phyloP scores from a whole-genome alignment of 2,888 invertebrate species.

The Nudaria mundana region DNA sequence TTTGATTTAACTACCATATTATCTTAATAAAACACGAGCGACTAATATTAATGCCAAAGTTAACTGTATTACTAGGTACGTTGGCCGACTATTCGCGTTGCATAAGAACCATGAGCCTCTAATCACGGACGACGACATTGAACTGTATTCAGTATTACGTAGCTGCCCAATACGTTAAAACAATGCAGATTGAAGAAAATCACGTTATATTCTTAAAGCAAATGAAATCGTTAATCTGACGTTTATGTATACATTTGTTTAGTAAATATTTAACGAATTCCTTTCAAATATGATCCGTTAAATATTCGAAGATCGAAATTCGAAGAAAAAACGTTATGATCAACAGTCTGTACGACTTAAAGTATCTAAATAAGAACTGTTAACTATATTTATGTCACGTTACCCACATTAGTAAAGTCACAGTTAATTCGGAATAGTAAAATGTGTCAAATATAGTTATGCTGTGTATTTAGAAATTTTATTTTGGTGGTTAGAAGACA shows the following conservation, averaged over 20 bases:
- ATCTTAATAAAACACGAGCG: too few relatives aligned
- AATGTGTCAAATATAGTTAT: conserved; percentile 19
- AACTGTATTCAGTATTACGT: conserved; percentile 27
- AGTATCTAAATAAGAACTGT: conserved; percentile 18
- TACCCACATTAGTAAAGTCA: conserved; percentile 16
- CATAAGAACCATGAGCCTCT: conserved; percentile 34
- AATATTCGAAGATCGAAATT: conserved; percentile 76
- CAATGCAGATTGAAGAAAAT: conserved; percentile 5
- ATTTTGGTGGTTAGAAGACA: conserved; percentile 52
- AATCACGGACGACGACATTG: conserved; percentile 34
- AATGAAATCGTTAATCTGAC: conserved; percentile 3
- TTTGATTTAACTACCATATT: too few relatives aligned
- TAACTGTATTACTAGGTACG: too few relatives aligned
- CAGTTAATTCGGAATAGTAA: conserved; percentile 9
- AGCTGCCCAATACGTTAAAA: conserved; percentile 16
- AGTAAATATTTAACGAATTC: conserved; percentile 35
- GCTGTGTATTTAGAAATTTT: conserved; percentile 17
- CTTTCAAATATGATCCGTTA: conserved; percentile 72
- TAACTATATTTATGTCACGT: conserved; percentile 9
- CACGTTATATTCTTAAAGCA: background rate
- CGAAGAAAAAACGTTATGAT: conserved; percentile 73
- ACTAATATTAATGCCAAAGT: conserved; percentile 14
- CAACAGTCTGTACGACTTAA: conserved; percentile 42
- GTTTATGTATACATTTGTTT: conserved; percentile 12
- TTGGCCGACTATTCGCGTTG: conserved; percentile 19